These are phyloP conservation scores for Chelonus formosanus DNA, from an alignment of 2,888 invertebrate species.

Conservation along the genomic window DNA sequence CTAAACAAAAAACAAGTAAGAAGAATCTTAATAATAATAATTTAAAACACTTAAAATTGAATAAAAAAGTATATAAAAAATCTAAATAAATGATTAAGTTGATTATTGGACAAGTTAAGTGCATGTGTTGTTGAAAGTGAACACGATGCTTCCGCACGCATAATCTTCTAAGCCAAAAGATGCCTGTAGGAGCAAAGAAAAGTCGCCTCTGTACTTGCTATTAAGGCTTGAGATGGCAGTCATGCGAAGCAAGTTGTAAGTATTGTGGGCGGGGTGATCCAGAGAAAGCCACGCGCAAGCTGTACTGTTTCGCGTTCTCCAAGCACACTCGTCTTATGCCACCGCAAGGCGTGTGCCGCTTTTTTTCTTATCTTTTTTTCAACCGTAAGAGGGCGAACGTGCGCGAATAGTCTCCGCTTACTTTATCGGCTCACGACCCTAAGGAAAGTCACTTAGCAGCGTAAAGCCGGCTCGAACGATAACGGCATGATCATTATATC, in stretches of 20 bases:
- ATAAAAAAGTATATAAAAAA: too few relatives aligned
- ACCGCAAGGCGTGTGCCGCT: constrained; percentile 63
- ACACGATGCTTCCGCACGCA: constrained; percentile 17
- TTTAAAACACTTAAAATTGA: too few relatives aligned
- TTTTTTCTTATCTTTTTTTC: constrained; percentile 45
- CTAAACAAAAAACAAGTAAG: too few relatives aligned
- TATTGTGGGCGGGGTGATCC: constrained; percentile 63
- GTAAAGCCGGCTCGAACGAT: constrained; percentile 12
- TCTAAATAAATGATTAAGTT: too few relatives aligned
- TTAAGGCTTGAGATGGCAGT: constrained; percentile 42
- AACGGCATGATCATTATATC: constrained; percentile 12
- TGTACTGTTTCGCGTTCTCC: constrained; percentile 37
- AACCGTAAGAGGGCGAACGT: constrained; percentile 28
- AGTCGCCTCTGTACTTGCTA: constrained; percentile 24
- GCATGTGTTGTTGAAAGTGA: constrained; percentile 14
- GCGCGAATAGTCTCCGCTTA: constrained; percentile 26
- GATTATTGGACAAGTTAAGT: too few relatives aligned
- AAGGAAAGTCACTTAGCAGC: constrained; percentile 21
- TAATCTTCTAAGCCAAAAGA: constrained; percentile 21
- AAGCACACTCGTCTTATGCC: constrained; percentile 48
- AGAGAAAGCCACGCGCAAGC: constrained; percentile 59
- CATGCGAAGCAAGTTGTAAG: constrained; percentile 42
- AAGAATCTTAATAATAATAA: too few relatives aligned
- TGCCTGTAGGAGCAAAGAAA: constrained; percentile 13
- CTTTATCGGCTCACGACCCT: constrained; percentile 26